A percentile compares a stretch with the other conserved stretches of the same genome.
Evolutionary conservation across 2,113 vertebrate genomes (phyloP).

Genomic region (Crotophaga sulcirostris): DNA sequence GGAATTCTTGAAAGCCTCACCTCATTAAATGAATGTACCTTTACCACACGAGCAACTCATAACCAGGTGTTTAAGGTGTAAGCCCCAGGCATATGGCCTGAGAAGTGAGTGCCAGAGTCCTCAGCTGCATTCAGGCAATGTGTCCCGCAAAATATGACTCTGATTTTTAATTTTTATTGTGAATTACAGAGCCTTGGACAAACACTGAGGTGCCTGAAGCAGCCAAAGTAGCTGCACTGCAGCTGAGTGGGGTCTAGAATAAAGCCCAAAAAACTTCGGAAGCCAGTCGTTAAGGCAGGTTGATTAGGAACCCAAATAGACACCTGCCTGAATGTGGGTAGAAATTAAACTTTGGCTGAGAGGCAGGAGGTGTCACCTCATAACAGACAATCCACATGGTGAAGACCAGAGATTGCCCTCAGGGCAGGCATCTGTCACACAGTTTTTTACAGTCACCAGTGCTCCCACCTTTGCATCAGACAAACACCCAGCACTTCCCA

Average conservation of each 20-base stretch:
- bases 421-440: background rate
- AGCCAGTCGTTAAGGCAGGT: background rate
- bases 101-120: background rate
- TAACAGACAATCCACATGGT: background rate
- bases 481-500: background rate
- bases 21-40: background rate
- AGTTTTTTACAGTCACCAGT: background rate
- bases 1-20: background rate
- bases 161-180: background rate
- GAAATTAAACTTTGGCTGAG: background rate
- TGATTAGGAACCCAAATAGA: background rate
- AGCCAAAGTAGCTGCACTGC: background rate
- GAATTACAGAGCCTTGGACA: background rate
- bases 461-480: background rate
- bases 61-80: background rate
- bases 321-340: background rate
- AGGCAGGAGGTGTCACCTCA: background rate
- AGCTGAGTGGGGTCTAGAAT: background rate
- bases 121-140: rapidly evolving
- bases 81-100: background rate
- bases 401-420: background rate
- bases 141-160: background rate
- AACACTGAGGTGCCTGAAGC: background rate
- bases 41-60: background rate
- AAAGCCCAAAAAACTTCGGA: background rate